Base-by-base conservation (phyloP, 1,140 invertebrate species). In the Aphis craccivora region DNA sequence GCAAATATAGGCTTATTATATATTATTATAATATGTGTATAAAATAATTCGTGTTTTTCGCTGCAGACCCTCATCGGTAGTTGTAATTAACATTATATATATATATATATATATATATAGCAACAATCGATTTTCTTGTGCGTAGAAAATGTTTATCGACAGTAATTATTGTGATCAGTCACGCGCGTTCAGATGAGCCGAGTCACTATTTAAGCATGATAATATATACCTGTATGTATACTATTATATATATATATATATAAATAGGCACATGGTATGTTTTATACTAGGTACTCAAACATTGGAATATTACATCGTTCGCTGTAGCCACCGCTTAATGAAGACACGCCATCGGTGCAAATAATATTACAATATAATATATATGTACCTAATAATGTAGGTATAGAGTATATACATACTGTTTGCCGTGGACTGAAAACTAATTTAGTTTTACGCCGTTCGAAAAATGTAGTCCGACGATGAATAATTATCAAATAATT, bases 391-490 rank as follows among this genome's bases (percentile, higher is more conserved):
- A 23, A 60, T n/a, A 3, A 67, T n/a, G 11, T 40, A 40, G 37
- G 37, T n/a, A 20, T n/a, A 76, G 6, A 18, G 14, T 76, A 20
- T 18, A n/a, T n/a, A 6, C 60, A 35, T 18, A 76, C 60, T n/a
- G 60, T 76, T 76, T n/a, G 30, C 60, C n/a, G 18, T 67, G 60
- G 30, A 67, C 60, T 18, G 60, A 67, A 76, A 76, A 76, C n/a
- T 76, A n/a, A 76, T n/a, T 76, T 84, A 23, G 83, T 40, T 43
- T 84, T 84, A 84, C 83, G 23, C 23, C 8, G 9, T 23, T 5
- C 83, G 83, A 87, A 87, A 45, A 87, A 87, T 87, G 43, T 87
- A 87, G 84, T 87, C 43, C 84, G 40, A 87, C 84, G 84, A 48
- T 43, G 30, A 45, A 87, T 87, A 45, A 87, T 87, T 84, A 84